A percentile compares a stretch with the other conserved stretches of the same genome.
Evolutionary conservation across 2,888 invertebrate genomes (phyloP).

Genomic region (Eupsilia transversa): DNA sequence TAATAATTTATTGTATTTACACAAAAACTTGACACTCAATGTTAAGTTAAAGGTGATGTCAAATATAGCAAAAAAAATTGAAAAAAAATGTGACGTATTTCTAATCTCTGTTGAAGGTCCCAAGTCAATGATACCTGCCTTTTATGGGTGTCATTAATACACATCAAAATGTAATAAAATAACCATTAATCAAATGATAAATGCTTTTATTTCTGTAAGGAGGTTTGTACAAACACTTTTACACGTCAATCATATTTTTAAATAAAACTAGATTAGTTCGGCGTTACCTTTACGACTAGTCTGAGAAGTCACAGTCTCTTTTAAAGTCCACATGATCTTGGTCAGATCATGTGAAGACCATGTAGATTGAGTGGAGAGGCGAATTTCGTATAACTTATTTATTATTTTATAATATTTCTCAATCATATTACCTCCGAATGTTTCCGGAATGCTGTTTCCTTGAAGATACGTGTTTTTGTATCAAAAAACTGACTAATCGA

Average conservation of each 20-base stretch:
- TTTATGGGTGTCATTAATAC: constrained; percentile 1
- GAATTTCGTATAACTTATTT: neutral
- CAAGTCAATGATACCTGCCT: constrained; percentile 1
- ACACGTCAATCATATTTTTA: too few species aligned
- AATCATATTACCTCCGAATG: constrained; percentile 23
- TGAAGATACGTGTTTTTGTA: constrained; percentile 42
- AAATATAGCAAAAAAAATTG: constrained; percentile 43
- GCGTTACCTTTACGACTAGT: too few species aligned
- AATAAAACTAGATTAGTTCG: too few species aligned
- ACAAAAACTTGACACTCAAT: constrained; percentile 31
- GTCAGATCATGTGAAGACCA: too few species aligned
- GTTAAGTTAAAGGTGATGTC: constrained; percentile 35
- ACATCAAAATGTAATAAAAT: constrained; percentile 10
- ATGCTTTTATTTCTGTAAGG: too few species aligned
- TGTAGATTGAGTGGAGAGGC: neutral
- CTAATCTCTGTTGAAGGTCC: constrained; percentile 47
- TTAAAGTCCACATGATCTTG: too few species aligned
- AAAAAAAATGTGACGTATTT: constrained; percentile 8
- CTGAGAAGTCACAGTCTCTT: too few species aligned
- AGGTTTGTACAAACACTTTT: too few species aligned
- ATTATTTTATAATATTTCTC: constrained; percentile 2
- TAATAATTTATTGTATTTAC: constrained; percentile 42
- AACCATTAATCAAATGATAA: neutral
- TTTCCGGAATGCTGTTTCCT: constrained; percentile 56
- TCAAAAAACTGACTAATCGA: constrained; percentile 55